These are phyloP conservation scores for Ramphastos sulfuratus DNA, from an alignment of 2,113 vertebrate species.

Conservation along the genomic window DNA sequence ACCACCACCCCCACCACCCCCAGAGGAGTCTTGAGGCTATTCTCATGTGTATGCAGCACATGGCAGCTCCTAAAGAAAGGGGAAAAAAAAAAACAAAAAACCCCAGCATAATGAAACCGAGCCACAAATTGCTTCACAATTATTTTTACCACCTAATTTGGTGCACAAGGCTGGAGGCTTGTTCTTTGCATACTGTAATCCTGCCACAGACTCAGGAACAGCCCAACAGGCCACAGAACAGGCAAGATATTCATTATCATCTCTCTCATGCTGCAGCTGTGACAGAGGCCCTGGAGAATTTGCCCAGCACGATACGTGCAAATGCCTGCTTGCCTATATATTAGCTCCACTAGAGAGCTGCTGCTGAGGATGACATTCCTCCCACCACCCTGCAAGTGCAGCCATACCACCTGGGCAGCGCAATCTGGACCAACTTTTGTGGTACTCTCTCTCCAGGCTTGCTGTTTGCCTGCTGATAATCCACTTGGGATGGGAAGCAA, in stretches of 20 bases:
- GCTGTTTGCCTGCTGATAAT: slow-evolving; percentile 16
- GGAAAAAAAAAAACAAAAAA: neutral
- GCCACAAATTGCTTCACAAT: slow-evolving; percentile 48
- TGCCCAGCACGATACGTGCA: neutral
- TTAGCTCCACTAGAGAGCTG: neutral
- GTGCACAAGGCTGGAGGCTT: slow-evolving; percentile 26
- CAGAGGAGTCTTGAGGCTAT: neutral
- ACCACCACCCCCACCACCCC: no score
- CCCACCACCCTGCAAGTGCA: neutral
- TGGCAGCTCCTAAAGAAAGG: neutral
- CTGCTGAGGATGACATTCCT: neutral
- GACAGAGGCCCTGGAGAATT: slow-evolving; percentile 40
- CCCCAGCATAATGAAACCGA: neutral
- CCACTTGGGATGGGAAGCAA: neutral
- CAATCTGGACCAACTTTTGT: slow-evolving; percentile 18
- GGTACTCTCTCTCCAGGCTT: slow-evolving; percentile 16
- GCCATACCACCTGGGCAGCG: neutral
- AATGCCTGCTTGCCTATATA: neutral
- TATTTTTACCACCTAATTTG: slow-evolving; percentile 58
- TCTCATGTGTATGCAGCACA: neutral
- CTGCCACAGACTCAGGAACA: neutral
- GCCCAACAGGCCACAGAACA: neutral
- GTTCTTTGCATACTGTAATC: slow-evolving; percentile 12
- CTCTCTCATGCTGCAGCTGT: slow-evolving; percentile 48
- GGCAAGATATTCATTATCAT: slow-evolving; percentile 38